Conservation (phyloP, 2,797 vertebrate genomes). For the Astyanax mexicanus region DNA sequence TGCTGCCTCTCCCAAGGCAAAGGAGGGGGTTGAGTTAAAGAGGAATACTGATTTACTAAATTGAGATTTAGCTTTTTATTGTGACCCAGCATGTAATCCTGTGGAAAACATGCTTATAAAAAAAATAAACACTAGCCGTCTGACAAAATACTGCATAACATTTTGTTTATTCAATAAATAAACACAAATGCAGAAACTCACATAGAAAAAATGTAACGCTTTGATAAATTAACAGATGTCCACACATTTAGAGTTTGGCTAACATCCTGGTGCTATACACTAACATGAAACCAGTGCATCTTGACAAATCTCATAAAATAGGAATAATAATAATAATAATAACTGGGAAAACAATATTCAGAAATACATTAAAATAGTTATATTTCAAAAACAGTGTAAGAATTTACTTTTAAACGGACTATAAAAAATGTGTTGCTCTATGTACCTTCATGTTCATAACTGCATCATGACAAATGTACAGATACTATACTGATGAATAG, state of each 20-base stretch:
- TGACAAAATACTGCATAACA: neutral
- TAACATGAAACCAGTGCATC: conserved; percentile 43
- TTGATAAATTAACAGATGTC: conserved; percentile 42
- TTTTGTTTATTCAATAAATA: conserved; percentile 61
- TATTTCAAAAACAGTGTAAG: conserved; percentile 28
- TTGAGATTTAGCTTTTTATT: neutral
- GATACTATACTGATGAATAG: conserved; percentile 2
- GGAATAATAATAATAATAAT: conserved; percentile 15
- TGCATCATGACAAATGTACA: conserved; percentile 19
- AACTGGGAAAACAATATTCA: conserved; percentile 20
- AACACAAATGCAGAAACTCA: conserved; percentile 46
- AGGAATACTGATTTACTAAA: neutral
- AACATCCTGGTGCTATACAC: conserved; percentile 19
- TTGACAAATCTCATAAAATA: conserved; percentile 35
- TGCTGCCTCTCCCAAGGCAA: neutral
- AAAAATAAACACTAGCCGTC: neutral
- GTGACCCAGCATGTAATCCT: neutral
- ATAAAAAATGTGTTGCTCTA: conserved; percentile 16
- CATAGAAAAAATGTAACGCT: conserved; percentile 38
- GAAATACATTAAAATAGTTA: conserved; percentile 35
- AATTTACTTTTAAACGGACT: conserved; percentile 16
- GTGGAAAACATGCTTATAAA: neutral
- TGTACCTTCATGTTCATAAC: conserved; percentile 19
- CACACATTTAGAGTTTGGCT: conserved; percentile 32
- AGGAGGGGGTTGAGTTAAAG: too few species aligned